Evolutionary conservation across 2,113 vertebrate genomes (phyloP), one percentile per base, ranked within the genome.

Genomic region (Percopsis transmontana): DNA sequence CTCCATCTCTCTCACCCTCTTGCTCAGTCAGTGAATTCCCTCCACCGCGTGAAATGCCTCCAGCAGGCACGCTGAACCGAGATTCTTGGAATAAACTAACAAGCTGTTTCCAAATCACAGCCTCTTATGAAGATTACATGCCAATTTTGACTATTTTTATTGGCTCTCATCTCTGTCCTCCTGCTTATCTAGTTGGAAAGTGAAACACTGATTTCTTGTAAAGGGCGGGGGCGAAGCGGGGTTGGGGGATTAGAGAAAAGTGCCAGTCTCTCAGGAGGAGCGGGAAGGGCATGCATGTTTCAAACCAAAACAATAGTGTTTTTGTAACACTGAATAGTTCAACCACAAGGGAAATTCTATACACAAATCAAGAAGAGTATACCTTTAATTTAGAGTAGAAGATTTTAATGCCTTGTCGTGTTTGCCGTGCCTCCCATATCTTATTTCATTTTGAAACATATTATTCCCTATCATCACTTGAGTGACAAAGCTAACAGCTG

Each of bases 401-500:
- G 5, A 33, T 33, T 33, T 33, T 1, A 33, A 33, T 33, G 27
- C 27, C 5, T 33, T 45, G 12, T 16, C 15, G 11, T 57, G 5
- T 57, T 16, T 27, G 39, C 33, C 16, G 13, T 56, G 7, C 16
- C 21, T 56, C 53, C 7, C 1, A 62, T 39, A 58, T 64, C 58
- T 19, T 20, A 50, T 74, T 67, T 52, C 14, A 58, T 12, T 3
- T 59, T 33, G 1, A 16, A 55, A 19, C 44, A 53, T 44, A 18
- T 67, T 72, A 77, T 56, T 14, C 12, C 24, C 19, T 19, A 10
- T 52, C 62, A 69, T 60, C 69, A 45, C 38, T 33, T 76, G 76
- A 68, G 41, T 77, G 74, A 87, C 70, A 67, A 54, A 66, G 18
- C 33, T 16, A 68, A 86, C 84, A 91, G 78, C 81, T 89, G 88